Conservation (phyloP, 2,888 invertebrate genomes). For the Linnaemya tessellans region DNA sequence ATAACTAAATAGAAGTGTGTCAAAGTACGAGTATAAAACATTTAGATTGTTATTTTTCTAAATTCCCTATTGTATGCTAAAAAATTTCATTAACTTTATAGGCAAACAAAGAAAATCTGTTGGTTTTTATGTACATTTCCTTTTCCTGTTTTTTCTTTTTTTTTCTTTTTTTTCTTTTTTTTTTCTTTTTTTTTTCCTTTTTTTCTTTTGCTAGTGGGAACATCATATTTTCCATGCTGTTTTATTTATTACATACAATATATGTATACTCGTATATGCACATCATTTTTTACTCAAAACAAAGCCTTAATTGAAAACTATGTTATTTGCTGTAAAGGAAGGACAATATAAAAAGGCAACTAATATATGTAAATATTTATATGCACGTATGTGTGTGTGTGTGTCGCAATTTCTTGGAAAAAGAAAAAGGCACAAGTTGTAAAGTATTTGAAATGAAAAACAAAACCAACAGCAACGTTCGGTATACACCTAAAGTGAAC, state of each 20-base stretch:
- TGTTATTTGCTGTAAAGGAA: slow-evolving; percentile 6
- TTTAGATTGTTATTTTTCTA: slow-evolving; percentile 57
- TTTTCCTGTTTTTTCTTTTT: not conserved
- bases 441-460: not conserved
- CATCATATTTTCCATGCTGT: not conserved
- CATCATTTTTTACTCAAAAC: not conserved
- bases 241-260: slow-evolving; percentile 3
- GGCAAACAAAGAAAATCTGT: slow-evolving; percentile 64
- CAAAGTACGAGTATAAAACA: slow-evolving; percentile 39
- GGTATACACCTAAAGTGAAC: not conserved
- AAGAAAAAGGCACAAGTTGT: not conserved
- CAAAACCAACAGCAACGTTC: not conserved
- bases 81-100: slow-evolving; percentile 71
- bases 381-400: not conserved
- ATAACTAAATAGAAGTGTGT: slow-evolving; percentile 21
- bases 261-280: not conserved
- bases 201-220: not conserved
- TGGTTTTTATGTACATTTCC: slow-evolving; percentile 26
- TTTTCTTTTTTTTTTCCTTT: not conserved
- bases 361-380: slow-evolving; percentile 4
- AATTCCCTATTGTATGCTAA: slow-evolving; percentile 69
- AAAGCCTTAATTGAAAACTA: slow-evolving; percentile 40
- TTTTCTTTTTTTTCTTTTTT: slow-evolving; percentile 8
- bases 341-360: not conserved
- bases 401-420: not conserved